Conservation (phyloP, 2,888 invertebrate genomes). For the Oligia strigilis region DNA sequence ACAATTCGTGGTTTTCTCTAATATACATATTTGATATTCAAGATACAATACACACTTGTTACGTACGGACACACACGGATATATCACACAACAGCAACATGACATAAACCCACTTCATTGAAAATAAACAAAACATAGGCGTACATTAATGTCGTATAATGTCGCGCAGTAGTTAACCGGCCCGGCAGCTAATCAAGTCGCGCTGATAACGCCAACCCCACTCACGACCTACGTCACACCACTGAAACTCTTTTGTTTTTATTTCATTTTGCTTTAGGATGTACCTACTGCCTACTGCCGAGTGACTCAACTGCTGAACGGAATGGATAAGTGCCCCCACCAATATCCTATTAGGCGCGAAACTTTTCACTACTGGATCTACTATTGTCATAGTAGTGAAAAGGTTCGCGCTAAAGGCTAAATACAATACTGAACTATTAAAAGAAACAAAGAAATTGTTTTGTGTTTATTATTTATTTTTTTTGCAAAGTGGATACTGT, state of each 20-base stretch:
- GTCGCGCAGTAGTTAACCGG: constrained; percentile 23
- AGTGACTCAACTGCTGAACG: background rate
- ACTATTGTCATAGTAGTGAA: background rate
- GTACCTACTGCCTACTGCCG: background rate
- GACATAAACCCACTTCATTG: constrained; percentile 6
- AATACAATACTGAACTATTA: background rate
- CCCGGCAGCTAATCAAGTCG: constrained; percentile 55
- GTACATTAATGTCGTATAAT: constrained; percentile 19
- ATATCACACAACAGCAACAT: constrained; percentile 9
- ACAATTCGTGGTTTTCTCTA: background rate
- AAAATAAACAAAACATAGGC: constrained; percentile 14
- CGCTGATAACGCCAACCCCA: constrained; percentile 61
- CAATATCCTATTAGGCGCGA: background rate
- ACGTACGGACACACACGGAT: background rate
- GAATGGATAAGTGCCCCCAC: background rate
- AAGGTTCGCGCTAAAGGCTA: too few species aligned
- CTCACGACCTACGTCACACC: constrained; percentile 59
- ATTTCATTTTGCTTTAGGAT: constrained; percentile 41
- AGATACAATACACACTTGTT: background rate
- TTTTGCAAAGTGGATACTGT: background rate
- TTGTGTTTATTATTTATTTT: background rate
- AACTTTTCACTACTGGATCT: background rate
- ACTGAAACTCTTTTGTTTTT: constrained; percentile 39
- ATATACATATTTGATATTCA: background rate
- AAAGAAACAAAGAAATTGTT: background rate